phyloP scores from a whole-genome alignment of 2,113 vertebrate species.

The Amazona vittata region DNA sequence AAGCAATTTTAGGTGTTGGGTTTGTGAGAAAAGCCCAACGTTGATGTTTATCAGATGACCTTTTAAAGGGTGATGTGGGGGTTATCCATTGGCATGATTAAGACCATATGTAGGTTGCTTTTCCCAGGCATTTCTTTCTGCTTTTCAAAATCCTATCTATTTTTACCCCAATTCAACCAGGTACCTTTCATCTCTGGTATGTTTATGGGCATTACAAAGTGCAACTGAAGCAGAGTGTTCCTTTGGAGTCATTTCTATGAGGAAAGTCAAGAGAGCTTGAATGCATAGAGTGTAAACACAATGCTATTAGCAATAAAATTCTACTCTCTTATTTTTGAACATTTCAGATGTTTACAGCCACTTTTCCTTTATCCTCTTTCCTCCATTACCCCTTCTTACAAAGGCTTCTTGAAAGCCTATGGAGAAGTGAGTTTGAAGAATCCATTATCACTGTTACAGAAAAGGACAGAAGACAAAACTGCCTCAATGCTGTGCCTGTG shows the following conservation, averaged over 20 bases:
- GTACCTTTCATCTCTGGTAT: constrained; percentile 21
- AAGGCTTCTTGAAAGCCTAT: not conserved
- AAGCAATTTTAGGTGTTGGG: constrained; percentile 72
- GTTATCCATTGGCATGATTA: constrained; percentile 80
- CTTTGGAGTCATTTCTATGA: not conserved
- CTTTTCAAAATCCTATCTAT: constrained; percentile 45
- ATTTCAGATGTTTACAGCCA: not conserved
- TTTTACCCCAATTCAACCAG: constrained; percentile 27
- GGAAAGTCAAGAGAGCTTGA: not conserved
- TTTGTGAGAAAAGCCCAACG: constrained; percentile 83
- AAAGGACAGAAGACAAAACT: not conserved
- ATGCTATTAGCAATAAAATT: not conserved
- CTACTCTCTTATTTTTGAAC: not conserved
- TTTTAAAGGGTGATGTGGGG: constrained; percentile 81
- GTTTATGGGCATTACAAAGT: constrained; percentile 11
- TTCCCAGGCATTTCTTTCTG: constrained; percentile 61
- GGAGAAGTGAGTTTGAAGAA: not conserved
- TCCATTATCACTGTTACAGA: not conserved
- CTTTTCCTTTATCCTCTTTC: not conserved
- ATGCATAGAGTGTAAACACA: not conserved
- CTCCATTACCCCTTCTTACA: not conserved
- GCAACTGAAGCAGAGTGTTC: not conserved
- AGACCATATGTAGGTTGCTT: constrained; percentile 77
- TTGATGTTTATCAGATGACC: constrained; percentile 91
- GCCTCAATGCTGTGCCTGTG: not conserved